Evolutionary conservation across 2,113 vertebrate genomes (phyloP).

Genomic region (Cavia porcellus): DNA sequence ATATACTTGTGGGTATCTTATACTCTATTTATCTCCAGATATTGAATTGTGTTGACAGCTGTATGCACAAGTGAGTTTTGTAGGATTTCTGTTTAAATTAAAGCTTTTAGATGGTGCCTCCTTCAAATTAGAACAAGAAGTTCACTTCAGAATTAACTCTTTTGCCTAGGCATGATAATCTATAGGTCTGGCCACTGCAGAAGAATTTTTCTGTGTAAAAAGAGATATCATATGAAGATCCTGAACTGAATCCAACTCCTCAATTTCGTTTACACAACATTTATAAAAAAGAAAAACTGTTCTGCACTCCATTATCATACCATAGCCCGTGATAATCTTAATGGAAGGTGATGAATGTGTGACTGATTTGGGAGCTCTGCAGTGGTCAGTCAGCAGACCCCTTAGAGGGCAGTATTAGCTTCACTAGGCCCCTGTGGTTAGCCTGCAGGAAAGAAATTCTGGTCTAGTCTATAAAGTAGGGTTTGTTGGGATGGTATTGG

Average conservation of each 20-base stretch:
- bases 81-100: conserved; percentile 59
- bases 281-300: background rate
- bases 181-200: background rate
- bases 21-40: conserved; percentile 57
- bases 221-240: background rate
- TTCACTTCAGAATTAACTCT: conserved; percentile 2
- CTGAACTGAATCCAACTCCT: background rate
- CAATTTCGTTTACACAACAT: background rate
- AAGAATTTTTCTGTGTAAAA: conserved; percentile 21
- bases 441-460: background rate
- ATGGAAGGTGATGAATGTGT: rapidly evolving
- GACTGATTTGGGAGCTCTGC: background rate
- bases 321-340: rapidly evolving
- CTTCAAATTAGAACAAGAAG: background rate
- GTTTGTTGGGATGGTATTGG: no score
- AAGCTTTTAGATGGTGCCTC: conserved; percentile 2
- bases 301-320: background rate
- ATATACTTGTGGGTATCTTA: background rate
- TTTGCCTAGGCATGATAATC: background rate
- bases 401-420: background rate
- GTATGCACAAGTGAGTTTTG: conserved; percentile 60
- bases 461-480: rapidly evolving
- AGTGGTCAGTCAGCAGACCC: background rate
- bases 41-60: conserved; percentile 73
- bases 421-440: background rate